Evolutionary conservation across 2,888 invertebrate genomes (phyloP).

Genomic region (Melanostoma scalare): DNA sequence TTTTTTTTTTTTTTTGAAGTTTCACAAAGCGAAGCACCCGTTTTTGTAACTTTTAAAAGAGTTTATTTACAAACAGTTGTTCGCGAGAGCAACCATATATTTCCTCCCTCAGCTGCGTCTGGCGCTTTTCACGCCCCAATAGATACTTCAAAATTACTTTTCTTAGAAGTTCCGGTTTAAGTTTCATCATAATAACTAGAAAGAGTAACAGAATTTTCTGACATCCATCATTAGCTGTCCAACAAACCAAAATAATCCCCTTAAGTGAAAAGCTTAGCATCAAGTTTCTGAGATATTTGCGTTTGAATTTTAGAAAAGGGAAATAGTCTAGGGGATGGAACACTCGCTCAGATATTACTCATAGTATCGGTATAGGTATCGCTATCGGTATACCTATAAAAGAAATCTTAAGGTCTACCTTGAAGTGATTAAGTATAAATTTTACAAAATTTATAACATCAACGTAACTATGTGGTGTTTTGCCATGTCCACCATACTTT

Average conservation of each 20-base stretch:
- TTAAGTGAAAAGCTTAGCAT: not conserved
- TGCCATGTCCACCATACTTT: slow-evolving; percentile 3
- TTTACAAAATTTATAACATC: slow-evolving; percentile 16
- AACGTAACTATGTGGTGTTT: not conserved
- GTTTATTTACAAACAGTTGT: no score
- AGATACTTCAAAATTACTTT: no score
- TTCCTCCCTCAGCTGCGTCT: no score
- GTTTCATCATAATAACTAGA: no score
- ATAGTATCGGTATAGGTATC: no score
- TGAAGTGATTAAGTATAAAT: slow-evolving; percentile 13
- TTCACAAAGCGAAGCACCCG: no score
- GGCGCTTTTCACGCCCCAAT: no score
- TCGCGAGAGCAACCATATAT: no score
- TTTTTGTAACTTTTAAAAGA: no score
- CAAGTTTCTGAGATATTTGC: slow-evolving; percentile 2
- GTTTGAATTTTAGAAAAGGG: not conserved
- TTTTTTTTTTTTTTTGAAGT: no score
- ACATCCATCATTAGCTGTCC: slow-evolving; percentile 12
- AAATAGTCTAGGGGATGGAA: slow-evolving; percentile 8
- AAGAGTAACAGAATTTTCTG: not conserved
- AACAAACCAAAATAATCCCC: slow-evolving; percentile 17
- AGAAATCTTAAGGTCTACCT: slow-evolving; percentile 6
- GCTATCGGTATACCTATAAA: no score
- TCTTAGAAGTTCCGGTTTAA: no score
- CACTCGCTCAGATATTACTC: not conserved